phyloP scores from a whole-genome alignment of 2,797 vertebrate species.

The Lutjanus argentimaculatus region DNA sequence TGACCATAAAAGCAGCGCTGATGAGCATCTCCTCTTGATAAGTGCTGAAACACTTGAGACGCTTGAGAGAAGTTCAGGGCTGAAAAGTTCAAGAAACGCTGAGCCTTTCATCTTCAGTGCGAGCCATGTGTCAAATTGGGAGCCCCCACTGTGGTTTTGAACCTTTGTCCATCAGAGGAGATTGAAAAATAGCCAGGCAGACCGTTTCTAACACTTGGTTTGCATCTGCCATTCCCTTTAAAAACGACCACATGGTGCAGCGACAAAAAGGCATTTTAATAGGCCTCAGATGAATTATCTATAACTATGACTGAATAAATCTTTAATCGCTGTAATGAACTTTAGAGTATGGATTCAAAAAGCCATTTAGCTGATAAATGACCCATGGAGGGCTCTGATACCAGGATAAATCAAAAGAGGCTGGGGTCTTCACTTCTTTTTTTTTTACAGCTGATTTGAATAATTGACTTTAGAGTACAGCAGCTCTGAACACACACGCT shows the following conservation, averaged over 20 bases:
- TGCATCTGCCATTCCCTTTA: constrained; percentile 59
- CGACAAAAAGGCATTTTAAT: constrained; percentile 78
- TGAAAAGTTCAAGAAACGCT: constrained; percentile 41
- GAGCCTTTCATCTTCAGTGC: constrained; percentile 54
- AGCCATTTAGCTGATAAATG: constrained; percentile 85
- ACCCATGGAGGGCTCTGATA: constrained; percentile 75
- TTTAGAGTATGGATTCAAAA: constrained; percentile 86
- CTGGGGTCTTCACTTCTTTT: constrained; percentile 67
- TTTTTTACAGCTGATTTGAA: constrained; percentile 76
- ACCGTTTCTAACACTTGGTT: constrained; percentile 34
- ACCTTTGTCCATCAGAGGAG: constrained; percentile 36
- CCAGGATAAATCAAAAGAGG: constrained; percentile 79
- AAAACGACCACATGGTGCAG: constrained; percentile 67
- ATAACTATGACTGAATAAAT: constrained; percentile 83
- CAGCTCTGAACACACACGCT: constrained; percentile 61
- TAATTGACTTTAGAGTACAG: constrained; percentile 79
- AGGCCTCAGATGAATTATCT: constrained; percentile 84
- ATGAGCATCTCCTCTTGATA: constrained; percentile 44
- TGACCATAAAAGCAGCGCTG: constrained; percentile 25
- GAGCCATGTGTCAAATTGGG: constrained; percentile 51
- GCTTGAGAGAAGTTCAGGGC: constrained; percentile 36
- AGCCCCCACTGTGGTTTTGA: constrained; percentile 47
- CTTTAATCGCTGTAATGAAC: constrained; percentile 85
- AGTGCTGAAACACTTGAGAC: constrained; percentile 32
- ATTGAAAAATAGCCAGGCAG: constrained; percentile 40